Evolutionary conservation across 2,797 vertebrate genomes (phyloP).

Genomic region (Pantherophis alleghaniensis): DNA sequence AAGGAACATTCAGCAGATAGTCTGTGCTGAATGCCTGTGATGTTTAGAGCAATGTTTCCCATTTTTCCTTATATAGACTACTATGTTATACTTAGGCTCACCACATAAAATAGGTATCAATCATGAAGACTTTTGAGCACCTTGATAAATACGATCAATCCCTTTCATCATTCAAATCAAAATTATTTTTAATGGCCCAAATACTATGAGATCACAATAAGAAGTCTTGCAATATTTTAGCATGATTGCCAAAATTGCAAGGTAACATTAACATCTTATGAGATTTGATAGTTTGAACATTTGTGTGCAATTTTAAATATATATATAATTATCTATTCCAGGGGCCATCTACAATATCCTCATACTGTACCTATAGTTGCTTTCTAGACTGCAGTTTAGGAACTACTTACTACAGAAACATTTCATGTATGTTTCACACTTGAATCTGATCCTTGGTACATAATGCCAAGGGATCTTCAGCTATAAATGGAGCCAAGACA

Average conservation of each 20-base stretch:
- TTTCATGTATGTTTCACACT: background rate
- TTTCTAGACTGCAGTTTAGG: background rate
- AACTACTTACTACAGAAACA: background rate
- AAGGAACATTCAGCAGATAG: conserved; percentile 31
- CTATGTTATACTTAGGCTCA: background rate
- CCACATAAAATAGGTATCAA: background rate
- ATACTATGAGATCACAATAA: background rate
- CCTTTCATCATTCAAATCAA: background rate
- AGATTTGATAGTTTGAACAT: background rate
- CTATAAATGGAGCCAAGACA: background rate
- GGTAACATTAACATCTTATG: background rate
- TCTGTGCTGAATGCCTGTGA: background rate
- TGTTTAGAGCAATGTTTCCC: conserved; percentile 10
- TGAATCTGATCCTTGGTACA: conserved; percentile 21
- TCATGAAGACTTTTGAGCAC: background rate
- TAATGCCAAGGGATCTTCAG: background rate
- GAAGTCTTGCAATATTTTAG: background rate
- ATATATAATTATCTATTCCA: background rate
- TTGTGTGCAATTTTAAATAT: background rate
- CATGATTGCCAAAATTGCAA: background rate
- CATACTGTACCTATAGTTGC: background rate
- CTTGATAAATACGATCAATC: background rate
- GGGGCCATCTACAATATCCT: background rate
- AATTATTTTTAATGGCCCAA: background rate
- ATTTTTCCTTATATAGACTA: background rate